Conservation (phyloP, 2,888 invertebrate genomes). For the Scaptodrosophila latifasciaeformis region DNA sequence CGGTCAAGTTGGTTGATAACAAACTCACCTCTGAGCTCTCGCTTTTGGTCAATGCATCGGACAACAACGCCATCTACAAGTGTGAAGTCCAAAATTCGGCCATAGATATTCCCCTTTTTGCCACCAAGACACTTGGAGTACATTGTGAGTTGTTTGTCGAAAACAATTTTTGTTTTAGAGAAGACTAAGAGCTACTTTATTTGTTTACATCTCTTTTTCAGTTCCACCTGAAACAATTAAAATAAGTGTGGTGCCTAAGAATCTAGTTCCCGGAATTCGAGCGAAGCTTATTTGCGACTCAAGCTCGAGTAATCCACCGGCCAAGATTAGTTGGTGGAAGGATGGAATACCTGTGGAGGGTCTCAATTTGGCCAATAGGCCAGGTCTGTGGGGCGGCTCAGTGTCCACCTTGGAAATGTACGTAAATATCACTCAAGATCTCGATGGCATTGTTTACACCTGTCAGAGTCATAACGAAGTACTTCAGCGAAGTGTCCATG, state of each 20-base stretch:
- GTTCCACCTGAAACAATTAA: conserved; percentile 72
- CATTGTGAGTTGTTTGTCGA: conserved; percentile 62
- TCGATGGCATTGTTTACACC: conserved; percentile 71
- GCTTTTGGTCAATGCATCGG: conserved; percentile 69
- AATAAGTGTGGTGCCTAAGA: conserved; percentile 68
- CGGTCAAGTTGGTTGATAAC: conserved; percentile 58
- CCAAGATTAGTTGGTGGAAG: conserved; percentile 73
- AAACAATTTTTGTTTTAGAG: neutral
- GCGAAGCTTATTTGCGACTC: conserved; percentile 72
- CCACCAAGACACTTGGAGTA: conserved; percentile 68
- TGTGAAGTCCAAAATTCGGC: conserved; percentile 71
- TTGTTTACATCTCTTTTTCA: conserved; percentile 15
- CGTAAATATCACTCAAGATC: conserved; percentile 71
- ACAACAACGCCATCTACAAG: conserved; percentile 72
- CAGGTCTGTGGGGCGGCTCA: conserved; percentile 71
- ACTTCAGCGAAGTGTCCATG: conserved; percentile 70
- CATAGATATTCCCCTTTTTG: conserved; percentile 70
- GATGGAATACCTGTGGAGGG: conserved; percentile 73
- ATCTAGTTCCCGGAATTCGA: conserved; percentile 68
- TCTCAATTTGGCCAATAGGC: conserved; percentile 68
- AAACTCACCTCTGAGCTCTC: conserved; percentile 68
- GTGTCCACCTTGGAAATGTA: conserved; percentile 70
- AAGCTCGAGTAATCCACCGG: conserved; percentile 72
- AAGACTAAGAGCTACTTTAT: neutral
- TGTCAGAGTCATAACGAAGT: conserved; percentile 73